These are phyloP conservation scores for Furcifer pardalis DNA, from an alignment of 2,797 vertebrate genomes.

Conservation along the genomic window DNA sequence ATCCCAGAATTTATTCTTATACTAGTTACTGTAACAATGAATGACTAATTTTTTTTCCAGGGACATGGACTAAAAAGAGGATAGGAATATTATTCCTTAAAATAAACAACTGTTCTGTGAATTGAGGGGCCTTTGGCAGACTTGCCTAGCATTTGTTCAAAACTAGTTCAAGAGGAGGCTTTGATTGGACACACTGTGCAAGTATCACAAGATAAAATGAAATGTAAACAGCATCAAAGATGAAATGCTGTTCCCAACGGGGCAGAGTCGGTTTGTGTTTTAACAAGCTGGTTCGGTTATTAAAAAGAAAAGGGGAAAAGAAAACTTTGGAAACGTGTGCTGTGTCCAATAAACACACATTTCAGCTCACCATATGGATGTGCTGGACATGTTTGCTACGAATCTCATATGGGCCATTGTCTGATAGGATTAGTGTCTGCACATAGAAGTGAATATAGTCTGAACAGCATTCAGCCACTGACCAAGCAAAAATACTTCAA, in stretches of 20 bases:
- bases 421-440: slow-evolving; percentile 1
- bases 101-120: slow-evolving; percentile 40
- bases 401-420: slow-evolving; percentile 5
- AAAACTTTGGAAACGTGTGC: slow-evolving; percentile 19
- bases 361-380: neutral
- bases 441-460: neutral
- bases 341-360: slow-evolving; percentile 25
- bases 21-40: slow-evolving; percentile 35
- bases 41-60: slow-evolving; percentile 4
- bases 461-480: neutral
- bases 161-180: slow-evolving; percentile 40
- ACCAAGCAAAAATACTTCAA: neutral
- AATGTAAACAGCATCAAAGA: slow-evolving; percentile 43
- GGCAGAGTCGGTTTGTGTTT: slow-evolving; percentile 34
- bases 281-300: slow-evolving; percentile 32
- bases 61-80: slow-evolving; percentile 5
- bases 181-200: slow-evolving; percentile 34
- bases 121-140: slow-evolving; percentile 41
- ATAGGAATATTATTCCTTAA: slow-evolving; percentile 15
- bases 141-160: slow-evolving; percentile 25
- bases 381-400: slow-evolving; percentile 4
- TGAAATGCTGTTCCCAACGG: slow-evolving; percentile 36
- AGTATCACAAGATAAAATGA: slow-evolving; percentile 21
- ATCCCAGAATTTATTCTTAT: neutral
- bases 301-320: no score